A percentile compares a stretch with the other conserved stretches of the same genome.
phyloP scores from a whole-genome alignment of 2,113 vertebrate genomes.

The Prochilodus magdalenae region DNA sequence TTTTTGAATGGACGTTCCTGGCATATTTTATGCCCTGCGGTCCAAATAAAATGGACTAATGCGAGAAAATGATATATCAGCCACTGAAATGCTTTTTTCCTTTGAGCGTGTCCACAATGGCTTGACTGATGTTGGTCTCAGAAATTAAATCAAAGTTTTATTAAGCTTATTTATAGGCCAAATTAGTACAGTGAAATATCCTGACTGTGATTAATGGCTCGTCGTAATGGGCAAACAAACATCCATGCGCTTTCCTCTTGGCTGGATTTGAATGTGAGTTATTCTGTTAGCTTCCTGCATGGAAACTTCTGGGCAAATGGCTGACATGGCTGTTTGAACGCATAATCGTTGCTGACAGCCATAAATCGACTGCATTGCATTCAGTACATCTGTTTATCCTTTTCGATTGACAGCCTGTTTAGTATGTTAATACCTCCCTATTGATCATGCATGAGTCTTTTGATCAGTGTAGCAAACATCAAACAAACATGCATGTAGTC shows the following conservation, averaged over 20 bases:
- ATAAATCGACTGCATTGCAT: constrained; percentile 40
- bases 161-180: constrained; percentile 41
- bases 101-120: constrained; percentile 14
- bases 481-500: constrained; percentile 32
- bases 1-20: background rate
- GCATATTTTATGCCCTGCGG: constrained; percentile 10
- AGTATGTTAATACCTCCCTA: constrained; percentile 53
- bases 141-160: constrained; percentile 46
- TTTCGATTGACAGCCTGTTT: constrained; percentile 49
- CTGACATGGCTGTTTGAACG: constrained; percentile 38
- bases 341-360: constrained; percentile 46
- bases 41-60: constrained; percentile 30
- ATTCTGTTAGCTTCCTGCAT: constrained; percentile 21
- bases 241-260: background rate
- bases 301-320: constrained; percentile 40
- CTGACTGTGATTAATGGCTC: constrained; percentile 26
- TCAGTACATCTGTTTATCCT: constrained; percentile 48
- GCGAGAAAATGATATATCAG: constrained; percentile 7
- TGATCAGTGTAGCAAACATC: constrained; percentile 31
- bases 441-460: constrained; percentile 45
- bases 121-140: constrained; percentile 37
- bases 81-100: constrained; percentile 22
- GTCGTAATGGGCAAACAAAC: constrained; percentile 19
- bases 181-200: constrained; percentile 25
- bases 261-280: background rate